Conservation (phyloP, 2,797 vertebrate genomes). For the Falco novaeseelandiae region DNA sequence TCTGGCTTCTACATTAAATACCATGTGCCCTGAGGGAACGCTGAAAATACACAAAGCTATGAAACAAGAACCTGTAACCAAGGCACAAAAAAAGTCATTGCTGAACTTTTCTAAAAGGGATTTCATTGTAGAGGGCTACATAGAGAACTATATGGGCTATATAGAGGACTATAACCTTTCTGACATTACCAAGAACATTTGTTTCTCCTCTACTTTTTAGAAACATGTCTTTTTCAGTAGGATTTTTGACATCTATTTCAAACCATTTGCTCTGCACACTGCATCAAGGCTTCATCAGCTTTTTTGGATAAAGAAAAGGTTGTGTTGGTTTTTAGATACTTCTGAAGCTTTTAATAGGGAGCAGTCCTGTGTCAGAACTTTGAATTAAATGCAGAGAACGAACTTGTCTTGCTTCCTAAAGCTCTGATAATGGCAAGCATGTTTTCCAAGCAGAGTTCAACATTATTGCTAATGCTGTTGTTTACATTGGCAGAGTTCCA, state of each 20-base stretch:
- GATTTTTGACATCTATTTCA: not conserved
- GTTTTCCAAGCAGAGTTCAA: not conserved
- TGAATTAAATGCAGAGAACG: not conserved
- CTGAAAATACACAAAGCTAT: not conserved
- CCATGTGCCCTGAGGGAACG: not conserved
- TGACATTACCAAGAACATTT: not conserved
- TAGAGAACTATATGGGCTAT: not conserved
- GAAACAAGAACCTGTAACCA: not conserved
- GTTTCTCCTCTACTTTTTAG: not conserved
- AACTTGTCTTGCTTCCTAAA: not conserved
- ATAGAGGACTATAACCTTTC: not conserved
- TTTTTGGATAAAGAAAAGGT: not conserved
- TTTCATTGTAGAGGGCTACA: not conserved
- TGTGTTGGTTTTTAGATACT: not conserved
- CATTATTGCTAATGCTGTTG: not conserved
- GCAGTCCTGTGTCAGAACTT: not conserved
- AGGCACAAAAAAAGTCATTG: not conserved
- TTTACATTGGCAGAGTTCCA: not conserved
- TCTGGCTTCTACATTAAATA: not conserved
- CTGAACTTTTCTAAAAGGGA: not conserved
- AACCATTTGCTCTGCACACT: not conserved
- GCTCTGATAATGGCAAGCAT: not conserved
- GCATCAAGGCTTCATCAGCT: not conserved
- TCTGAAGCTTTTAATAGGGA: conserved; percentile 10
- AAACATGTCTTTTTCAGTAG: not conserved